A percentile compares a stretch with the other conserved stretches of the same genome.
Conservation (phyloP, 1,140 invertebrate genomes). For the Drosophila tristis region DNA sequence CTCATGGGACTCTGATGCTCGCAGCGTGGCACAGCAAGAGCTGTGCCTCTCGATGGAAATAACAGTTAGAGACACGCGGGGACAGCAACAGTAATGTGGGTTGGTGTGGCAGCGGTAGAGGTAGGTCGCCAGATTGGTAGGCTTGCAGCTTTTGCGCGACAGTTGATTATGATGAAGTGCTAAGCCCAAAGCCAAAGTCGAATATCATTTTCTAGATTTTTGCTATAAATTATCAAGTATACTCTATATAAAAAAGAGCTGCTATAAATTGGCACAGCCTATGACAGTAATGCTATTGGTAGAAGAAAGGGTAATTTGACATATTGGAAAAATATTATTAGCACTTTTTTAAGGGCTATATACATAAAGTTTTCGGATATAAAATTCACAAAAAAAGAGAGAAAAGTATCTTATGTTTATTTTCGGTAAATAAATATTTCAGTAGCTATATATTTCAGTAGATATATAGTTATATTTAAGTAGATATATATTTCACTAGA, state of each 20-base stretch:
- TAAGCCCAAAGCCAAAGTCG: constrained; percentile 60
- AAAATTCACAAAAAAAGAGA: too few relatives aligned
- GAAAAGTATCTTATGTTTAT: too few relatives aligned
- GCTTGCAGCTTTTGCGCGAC: constrained; percentile 74
- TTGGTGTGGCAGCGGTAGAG: constrained; percentile 28
- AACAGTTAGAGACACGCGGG: constrained; percentile 41
- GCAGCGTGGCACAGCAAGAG: constrained; percentile 16
- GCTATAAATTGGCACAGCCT: constrained; percentile 10
- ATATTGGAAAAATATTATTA: too few relatives aligned
- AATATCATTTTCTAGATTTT: constrained; percentile 62
- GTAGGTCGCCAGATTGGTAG: constrained; percentile 58
- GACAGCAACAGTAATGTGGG: constrained; percentile 38
- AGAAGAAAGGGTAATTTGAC: too few relatives aligned
- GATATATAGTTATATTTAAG: too few relatives aligned
- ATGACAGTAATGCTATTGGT: not conserved
- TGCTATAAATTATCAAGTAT: constrained; percentile 55
- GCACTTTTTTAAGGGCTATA: too few relatives aligned
- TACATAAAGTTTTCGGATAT: too few relatives aligned
- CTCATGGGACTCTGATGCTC: constrained; percentile 48
- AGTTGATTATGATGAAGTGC: constrained; percentile 84
- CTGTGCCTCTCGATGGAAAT: constrained; percentile 27
- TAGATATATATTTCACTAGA: not conserved
- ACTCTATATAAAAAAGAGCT: constrained; percentile 9
- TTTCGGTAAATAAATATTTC: not conserved
- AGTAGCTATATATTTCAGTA: not conserved